Evolutionary conservation across 2,888 invertebrate genomes (phyloP), one percentile per base, ranked within the genome.

Genomic region (Tricholauxania praeusta): DNA sequence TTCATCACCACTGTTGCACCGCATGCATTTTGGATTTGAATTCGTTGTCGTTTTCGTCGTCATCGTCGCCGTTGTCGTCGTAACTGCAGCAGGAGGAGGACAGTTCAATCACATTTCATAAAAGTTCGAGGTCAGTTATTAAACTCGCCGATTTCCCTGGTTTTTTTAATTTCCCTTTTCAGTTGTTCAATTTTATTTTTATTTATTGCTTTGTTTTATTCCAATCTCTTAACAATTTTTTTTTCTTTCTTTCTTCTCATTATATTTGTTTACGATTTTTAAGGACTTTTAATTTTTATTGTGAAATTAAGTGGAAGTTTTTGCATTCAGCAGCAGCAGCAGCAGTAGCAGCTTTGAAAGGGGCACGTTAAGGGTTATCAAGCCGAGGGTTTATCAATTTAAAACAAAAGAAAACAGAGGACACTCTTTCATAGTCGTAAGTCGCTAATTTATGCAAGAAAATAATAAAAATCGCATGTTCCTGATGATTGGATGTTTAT

Each of bases 51-150:
- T 48, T 49, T 64, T 48, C 64, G 49, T n/a, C 28, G 15, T 28
- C 8, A 32, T 32, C 39, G 32, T 32, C 32, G 19, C 39, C 2
- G 62, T 15, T 47, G 52, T 48, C 19, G 53, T 12, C 19, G 63
- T 67, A 53, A 60, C 15, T 39, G 66, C 71, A 49, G 49, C 63
- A 19, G 52, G 57, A 32, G 57, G 65, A 67, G 60, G 72, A 72
- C 66, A 68, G 72, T 72, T 72, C 72, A 72, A 72, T 68, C 72
- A 72, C 72, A 72, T 68, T 68, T 68, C 55, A 72, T 57, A 72
- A 72, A 68, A 72, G 72, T 68, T 72, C 72, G 72, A 72, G 72
- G 72, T 72, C 72, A 72, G 72, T 68, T 72, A 72, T 68, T 68
- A 63, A 68, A 72, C 72, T 57, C 55, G 32, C 49, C 57, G 51